Conservation (phyloP, 2,888 invertebrate genomes). For the Limulus polyphemus region DNA sequence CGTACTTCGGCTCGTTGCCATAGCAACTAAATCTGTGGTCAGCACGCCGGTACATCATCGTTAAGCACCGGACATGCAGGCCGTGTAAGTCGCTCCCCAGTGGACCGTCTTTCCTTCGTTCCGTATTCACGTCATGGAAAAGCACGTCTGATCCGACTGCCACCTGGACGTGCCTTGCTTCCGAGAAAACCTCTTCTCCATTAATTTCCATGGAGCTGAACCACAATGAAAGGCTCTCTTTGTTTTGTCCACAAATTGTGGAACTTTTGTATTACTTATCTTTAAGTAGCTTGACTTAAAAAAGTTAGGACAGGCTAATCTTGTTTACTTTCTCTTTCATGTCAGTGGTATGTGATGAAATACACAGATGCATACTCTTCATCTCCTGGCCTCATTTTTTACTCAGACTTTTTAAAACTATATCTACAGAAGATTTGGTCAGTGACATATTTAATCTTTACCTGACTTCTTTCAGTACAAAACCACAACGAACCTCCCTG, state of each 20-base stretch:
- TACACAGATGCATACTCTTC: too few species aligned
- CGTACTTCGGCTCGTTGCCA: slow-evolving; percentile 8
- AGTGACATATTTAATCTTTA: too few species aligned
- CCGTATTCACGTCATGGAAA: background rate
- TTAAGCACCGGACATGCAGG: slow-evolving; percentile 10
- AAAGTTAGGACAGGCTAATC: too few species aligned
- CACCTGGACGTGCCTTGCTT: background rate
- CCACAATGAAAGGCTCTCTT: background rate
- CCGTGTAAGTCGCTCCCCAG: background rate
- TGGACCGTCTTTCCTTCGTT: background rate
- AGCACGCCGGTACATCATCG: slow-evolving; percentile 22
- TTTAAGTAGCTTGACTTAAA: background rate
- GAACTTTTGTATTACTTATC: background rate
- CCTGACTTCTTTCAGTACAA: too few species aligned
- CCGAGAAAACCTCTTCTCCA: background rate
- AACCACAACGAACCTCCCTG: too few species aligned
- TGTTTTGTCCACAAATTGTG: background rate
- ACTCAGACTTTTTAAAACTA: too few species aligned
- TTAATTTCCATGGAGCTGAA: background rate
- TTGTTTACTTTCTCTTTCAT: too few species aligned
- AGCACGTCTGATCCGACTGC: background rate
- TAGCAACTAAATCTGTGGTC: slow-evolving; percentile 22
- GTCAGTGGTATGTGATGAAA: too few species aligned
- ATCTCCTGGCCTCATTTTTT: too few species aligned
- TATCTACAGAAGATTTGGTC: too few species aligned